These are phyloP conservation scores for Zygothrica quintamaculata DNA, from an alignment of 2,888 invertebrate species.

Conservation along the genomic window DNA sequence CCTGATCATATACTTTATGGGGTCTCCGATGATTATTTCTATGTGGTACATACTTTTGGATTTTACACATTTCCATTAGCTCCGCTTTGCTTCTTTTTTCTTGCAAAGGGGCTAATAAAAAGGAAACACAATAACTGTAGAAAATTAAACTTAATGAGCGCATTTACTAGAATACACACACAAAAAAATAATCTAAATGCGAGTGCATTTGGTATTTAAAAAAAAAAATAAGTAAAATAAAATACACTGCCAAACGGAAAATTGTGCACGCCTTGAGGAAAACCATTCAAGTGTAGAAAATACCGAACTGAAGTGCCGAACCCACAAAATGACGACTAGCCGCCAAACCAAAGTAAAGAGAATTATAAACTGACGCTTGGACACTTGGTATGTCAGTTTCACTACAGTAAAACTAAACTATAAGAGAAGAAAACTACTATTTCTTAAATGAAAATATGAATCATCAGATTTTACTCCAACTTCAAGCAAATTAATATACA, in stretches of 20 bases:
- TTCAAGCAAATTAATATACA: not conserved
- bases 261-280: conserved; percentile 76
- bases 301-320: conserved; percentile 52
- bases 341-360: conserved; percentile 34
- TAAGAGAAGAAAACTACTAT: not conserved
- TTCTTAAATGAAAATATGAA: too few species aligned
- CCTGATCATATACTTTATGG: too few species aligned
- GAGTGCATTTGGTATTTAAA: conserved; percentile 72
- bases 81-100: too few species aligned
- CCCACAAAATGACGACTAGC: conserved; percentile 55
- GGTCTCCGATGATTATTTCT: too few species aligned
- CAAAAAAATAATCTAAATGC: conserved; percentile 40
- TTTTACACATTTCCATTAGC: too few species aligned
- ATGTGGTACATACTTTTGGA: too few species aligned
- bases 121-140: conserved; percentile 20
- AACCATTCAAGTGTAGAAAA: conserved; percentile 76
- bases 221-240: too few species aligned
- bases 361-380: conserved; percentile 69
- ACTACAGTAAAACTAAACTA: conserved; percentile 41
- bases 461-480: not conserved
- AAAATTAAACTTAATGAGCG: conserved; percentile 75
- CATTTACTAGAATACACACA: conserved; percentile 58
- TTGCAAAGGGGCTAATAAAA: conserved; percentile 20
- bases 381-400: conserved; percentile 60
- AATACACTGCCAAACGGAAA: conserved; percentile 67